These are phyloP conservation scores for Toxonevra muliebris DNA, from an alignment of 2,888 invertebrate genomes.

Conservation along the genomic window DNA sequence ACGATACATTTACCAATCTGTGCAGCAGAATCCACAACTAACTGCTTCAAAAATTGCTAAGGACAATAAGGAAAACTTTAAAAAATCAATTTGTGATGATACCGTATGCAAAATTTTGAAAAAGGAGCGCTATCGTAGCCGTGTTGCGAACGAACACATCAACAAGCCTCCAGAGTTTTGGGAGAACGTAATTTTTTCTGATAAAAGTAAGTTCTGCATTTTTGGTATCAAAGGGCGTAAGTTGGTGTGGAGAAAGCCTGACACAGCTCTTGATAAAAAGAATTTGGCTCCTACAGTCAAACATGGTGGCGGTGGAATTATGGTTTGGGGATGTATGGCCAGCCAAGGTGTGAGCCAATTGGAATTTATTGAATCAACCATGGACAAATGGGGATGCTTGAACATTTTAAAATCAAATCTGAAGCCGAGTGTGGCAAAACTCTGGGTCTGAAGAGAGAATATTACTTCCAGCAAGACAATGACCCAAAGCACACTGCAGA, in stretches of 20 bases:
- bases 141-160: conserved; percentile 7
- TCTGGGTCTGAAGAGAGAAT: conserved; percentile 18
- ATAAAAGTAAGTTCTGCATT: conserved; percentile 10
- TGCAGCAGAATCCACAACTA: neutral
- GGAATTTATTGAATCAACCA: conserved; percentile 34
- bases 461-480: conserved; percentile 34
- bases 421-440: conserved; percentile 25
- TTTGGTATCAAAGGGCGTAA: conserved; percentile 30
- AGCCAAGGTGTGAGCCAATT: conserved; percentile 13
- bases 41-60: too few species aligned
- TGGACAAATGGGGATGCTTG: conserved; percentile 30
- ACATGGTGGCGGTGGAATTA: conserved; percentile 30
- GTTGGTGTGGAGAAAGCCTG: conserved; percentile 23
- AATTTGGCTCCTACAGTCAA: conserved; percentile 33
- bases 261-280: conserved; percentile 28
- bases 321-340: conserved; percentile 19
- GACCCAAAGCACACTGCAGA: conserved; percentile 30
- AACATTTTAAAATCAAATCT: conserved; percentile 34
- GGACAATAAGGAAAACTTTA: too few species aligned
- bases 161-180: conserved; percentile 12
- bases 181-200: conserved; percentile 5
- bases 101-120: too few species aligned
- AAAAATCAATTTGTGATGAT: neutral
- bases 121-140: neutral
- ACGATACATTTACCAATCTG: neutral